Conservation (phyloP, 2,888 invertebrate genomes). For the Sarcophaga subvicina region DNA sequence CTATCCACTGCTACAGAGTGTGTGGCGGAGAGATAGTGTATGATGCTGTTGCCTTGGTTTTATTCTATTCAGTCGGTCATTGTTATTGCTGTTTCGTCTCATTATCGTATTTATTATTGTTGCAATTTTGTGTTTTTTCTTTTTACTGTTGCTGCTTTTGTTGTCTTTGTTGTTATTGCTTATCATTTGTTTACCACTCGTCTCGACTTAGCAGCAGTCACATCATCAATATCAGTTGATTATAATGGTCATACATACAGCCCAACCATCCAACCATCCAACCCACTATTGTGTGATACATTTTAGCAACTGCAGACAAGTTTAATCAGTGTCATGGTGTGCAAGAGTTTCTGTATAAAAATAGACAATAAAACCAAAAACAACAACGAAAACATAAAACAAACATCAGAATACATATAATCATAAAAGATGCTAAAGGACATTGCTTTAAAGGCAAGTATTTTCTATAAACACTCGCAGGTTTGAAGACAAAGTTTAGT, state of each 20-base stretch:
- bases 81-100: conserved; percentile 33
- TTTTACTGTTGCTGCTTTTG: background rate
- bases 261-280: no score
- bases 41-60: conserved; percentile 38
- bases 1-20: background rate
- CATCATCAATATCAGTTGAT: no score
- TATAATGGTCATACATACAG: background rate
- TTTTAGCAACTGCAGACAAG: conserved; percentile 55
- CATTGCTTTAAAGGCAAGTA: conserved; percentile 9
- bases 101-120: conserved; percentile 12
- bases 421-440: conserved; percentile 53
- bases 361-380: conserved; percentile 28
- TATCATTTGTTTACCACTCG: conserved; percentile 67
- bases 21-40: background rate
- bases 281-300: background rate
- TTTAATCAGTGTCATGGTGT: conserved; percentile 69
- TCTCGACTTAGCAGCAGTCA: background rate
- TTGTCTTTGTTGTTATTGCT: conserved; percentile 32
- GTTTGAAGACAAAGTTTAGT: background rate
- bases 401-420: conserved; percentile 20
- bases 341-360: conserved; percentile 47
- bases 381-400: background rate
- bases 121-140: conserved; percentile 14
- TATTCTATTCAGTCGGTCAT: conserved; percentile 1
- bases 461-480: no score